Conservation (phyloP, 1,140 invertebrate genomes). For the Hyposmocoma kahamanoa region DNA sequence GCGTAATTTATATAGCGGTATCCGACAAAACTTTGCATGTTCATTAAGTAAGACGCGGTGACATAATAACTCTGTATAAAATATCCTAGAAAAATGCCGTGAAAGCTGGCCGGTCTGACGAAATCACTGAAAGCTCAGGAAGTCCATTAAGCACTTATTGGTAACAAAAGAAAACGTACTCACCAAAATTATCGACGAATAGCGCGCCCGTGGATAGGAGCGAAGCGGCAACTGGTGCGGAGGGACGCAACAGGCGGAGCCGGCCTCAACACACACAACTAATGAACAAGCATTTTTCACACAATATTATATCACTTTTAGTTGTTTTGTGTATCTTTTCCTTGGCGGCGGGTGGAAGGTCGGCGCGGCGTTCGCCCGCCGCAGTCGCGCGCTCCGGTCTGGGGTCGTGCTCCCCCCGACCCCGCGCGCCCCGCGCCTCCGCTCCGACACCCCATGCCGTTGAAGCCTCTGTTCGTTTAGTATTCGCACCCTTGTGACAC, state of each 20-base stretch:
- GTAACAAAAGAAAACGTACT: slow-evolving; percentile 42
- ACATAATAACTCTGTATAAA: too few species aligned
- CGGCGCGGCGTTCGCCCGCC: slow-evolving; percentile 48
- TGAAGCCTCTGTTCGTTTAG: slow-evolving; percentile 60
- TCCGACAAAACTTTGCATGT: too few species aligned
- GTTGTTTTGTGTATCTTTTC: slow-evolving; percentile 22
- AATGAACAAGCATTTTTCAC: slow-evolving; percentile 43
- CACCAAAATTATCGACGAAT: slow-evolving; percentile 33
- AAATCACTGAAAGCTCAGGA: slow-evolving; percentile 3
- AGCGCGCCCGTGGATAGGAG: slow-evolving; percentile 18
- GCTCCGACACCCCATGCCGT: slow-evolving; percentile 25
- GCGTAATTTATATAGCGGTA: too few species aligned
- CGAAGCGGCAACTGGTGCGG: slow-evolving; percentile 17
- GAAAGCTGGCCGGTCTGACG: too few species aligned
- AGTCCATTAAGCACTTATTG: slow-evolving; percentile 7
- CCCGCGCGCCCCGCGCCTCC: slow-evolving; percentile 25
- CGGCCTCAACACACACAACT: slow-evolving; percentile 22
- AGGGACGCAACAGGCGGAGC: slow-evolving; percentile 32
- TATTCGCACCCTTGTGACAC: slow-evolving; percentile 66
- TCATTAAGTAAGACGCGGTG: too few species aligned
- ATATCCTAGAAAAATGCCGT: too few species aligned
- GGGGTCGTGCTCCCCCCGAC: slow-evolving; percentile 18
- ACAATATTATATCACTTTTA: slow-evolving; percentile 24
- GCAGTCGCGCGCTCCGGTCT: slow-evolving; percentile 47
- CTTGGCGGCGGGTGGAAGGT: slow-evolving; percentile 17